Evolutionary conservation across 2,113 vertebrate species (phyloP), one percentile per base, ranked within the genome.

Genomic region (Ctenodactylus gundi): DNA sequence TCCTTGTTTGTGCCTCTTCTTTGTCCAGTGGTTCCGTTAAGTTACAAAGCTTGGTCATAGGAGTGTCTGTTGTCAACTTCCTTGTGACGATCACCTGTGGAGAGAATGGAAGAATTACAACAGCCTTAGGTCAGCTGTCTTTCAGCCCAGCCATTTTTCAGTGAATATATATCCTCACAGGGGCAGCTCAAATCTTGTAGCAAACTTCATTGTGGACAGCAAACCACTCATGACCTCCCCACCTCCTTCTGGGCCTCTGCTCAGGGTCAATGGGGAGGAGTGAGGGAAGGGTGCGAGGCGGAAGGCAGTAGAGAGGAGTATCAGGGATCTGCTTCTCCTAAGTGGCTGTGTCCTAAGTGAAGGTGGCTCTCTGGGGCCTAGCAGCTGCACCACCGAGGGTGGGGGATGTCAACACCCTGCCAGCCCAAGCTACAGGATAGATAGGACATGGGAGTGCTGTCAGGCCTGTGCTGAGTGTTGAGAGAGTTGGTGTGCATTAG

Each of bases 41-140:
- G 65, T 55, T 89, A 58, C 10, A 91, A 85, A 86, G 86, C 34
- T 64, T 20, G 3, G 55, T 85, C 39, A 17, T 18, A 88, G 91
- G 49, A 51, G 57, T 80, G 80, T 95, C 49, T 27, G 7, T 83
- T 82, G 81, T 82, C 41, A 88, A 36, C 58, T 91, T 25, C 49
- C n/a, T 85, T 20, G 75, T 89, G 70, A 90, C 41, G 25, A 14
- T 65, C 36, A 34, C 29, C 36, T 94, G 80, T 44, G 57, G 29
- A 94, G 70, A 93, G 76, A 44, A 81, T 87, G 58, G 91, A 85
- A 96, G 72, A 75, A 85, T 62, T 60, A 41, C 85, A 94, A 70
- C 58, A 78, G 44, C 5, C 27, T 75, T 29, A 17, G n/a, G 44
- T 82, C 77, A 53, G 11, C 60, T 67, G 80, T 90, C 34, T 36